phyloP scores from a whole-genome alignment of 2,113 vertebrate species.

The Scalopus aquaticus region DNA sequence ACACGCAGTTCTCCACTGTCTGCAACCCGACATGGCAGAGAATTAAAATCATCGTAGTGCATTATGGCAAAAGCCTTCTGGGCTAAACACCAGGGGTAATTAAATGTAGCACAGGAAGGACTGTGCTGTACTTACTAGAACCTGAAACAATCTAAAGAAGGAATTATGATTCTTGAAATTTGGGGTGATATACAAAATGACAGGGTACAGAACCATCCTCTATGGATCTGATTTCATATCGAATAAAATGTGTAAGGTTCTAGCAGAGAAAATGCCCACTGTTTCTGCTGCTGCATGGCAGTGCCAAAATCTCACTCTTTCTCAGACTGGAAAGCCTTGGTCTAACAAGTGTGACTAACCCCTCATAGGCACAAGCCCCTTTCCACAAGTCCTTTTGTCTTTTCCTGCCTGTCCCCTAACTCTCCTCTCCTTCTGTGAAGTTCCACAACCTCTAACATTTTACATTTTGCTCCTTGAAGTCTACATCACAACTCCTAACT shows the following conservation, averaged over 20 bases:
- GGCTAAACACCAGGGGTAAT: neutral
- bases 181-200: neutral
- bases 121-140: neutral
- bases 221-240: neutral
- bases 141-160: neutral
- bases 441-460: neutral
- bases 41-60: neutral
- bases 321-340: neutral
- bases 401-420: neutral
- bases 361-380: neutral
- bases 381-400: neutral
- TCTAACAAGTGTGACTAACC: neutral
- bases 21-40: constrained; percentile 77
- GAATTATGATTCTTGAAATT: neutral
- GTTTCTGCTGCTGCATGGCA: neutral
- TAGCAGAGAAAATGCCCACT: neutral
- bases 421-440: neutral
- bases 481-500: neutral
- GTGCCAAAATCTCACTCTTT: neutral
- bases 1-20: constrained; percentile 99
- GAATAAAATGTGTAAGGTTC: neutral
- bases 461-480: neutral
- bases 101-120: neutral
- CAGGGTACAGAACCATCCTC: neutral
- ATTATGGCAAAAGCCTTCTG: neutral